phyloP scores from a whole-genome alignment of 35 echinoderm and acorn worm species.

The Stichopus chloronotus region DNA sequence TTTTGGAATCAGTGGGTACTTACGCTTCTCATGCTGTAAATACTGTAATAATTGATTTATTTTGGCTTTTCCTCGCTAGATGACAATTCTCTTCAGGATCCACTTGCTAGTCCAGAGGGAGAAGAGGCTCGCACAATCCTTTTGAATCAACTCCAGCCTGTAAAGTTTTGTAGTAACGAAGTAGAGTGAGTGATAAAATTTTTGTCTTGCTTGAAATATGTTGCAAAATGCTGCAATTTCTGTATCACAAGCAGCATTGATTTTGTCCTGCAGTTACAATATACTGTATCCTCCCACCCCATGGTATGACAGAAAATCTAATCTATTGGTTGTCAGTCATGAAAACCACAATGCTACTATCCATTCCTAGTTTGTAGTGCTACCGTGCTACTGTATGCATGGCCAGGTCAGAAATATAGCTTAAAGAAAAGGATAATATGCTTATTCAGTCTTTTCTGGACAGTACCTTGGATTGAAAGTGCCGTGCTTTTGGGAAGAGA shows the following conservation, averaged over 20 bases:
- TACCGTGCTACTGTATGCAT: too few species aligned
- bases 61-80: not conserved
- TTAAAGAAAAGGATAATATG: too few species aligned
- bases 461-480: too few species aligned
- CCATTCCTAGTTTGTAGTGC: too few species aligned
- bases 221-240: not conserved
- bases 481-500: too few species aligned
- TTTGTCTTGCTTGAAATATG: not conserved
- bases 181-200: constrained; percentile 72
- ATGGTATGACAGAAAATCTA: not conserved
- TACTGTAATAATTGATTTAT: too few species aligned
- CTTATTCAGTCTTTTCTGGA: too few species aligned
- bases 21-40: too few species aligned
- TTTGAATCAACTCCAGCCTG: constrained; percentile 72
- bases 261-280: not conserved
- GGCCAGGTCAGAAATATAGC: too few species aligned
- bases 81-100: constrained; percentile 10
- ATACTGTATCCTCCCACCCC: not conserved
- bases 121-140: constrained; percentile 62
- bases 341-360: too few species aligned
- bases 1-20: too few species aligned
- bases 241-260: not conserved
- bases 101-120: not conserved
- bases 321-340: too few species aligned
- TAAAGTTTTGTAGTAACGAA: constrained; percentile 80